Conservation (phyloP, 2,797 vertebrate species). For the Rhinatrema bivittatum region DNA sequence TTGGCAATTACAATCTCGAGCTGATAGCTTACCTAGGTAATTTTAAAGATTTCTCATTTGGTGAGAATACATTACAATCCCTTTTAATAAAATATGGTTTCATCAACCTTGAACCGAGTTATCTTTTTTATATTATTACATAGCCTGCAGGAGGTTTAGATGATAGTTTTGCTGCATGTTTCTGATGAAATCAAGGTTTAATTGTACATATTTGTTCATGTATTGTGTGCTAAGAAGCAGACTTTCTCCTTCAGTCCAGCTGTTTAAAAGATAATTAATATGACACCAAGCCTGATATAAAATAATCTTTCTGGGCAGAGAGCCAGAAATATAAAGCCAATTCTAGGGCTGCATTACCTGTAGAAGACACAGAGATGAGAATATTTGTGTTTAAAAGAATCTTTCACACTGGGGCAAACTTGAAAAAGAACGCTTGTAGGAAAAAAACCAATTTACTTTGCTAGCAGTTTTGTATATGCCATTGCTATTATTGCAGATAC, state of each 20-base stretch:
- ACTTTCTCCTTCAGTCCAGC: slow-evolving; percentile 67
- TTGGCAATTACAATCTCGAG: slow-evolving; percentile 41
- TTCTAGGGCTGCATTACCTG: slow-evolving; percentile 44
- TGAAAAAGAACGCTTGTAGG: no score
- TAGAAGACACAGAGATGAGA: slow-evolving; percentile 35
- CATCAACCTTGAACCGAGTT: slow-evolving; percentile 1
- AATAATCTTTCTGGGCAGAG: slow-evolving; percentile 58
- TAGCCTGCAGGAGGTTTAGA: slow-evolving; percentile 8
- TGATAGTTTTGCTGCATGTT: slow-evolving; percentile 9
- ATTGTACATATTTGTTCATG: slow-evolving; percentile 51
- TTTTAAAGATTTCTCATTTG: slow-evolving; percentile 36
- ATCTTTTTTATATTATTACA: slow-evolving; percentile 6
- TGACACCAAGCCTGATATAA: slow-evolving; percentile 59
- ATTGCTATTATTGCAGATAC: no score
- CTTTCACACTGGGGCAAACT: no score
- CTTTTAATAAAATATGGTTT: slow-evolving; percentile 18
- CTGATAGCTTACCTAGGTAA: slow-evolving; percentile 42
- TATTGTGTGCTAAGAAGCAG: slow-evolving; percentile 45
- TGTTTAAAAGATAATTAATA: slow-evolving; percentile 70
- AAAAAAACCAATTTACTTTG: no score
- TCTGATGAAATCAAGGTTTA: slow-evolving; percentile 38
- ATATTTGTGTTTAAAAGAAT: no score
- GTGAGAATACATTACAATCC: slow-evolving; percentile 25
- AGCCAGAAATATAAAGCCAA: slow-evolving; percentile 44
- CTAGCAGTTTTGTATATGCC: no score